Conservation (phyloP, 1,140 invertebrate genomes). For the Drosophila trapezifrons region DNA sequence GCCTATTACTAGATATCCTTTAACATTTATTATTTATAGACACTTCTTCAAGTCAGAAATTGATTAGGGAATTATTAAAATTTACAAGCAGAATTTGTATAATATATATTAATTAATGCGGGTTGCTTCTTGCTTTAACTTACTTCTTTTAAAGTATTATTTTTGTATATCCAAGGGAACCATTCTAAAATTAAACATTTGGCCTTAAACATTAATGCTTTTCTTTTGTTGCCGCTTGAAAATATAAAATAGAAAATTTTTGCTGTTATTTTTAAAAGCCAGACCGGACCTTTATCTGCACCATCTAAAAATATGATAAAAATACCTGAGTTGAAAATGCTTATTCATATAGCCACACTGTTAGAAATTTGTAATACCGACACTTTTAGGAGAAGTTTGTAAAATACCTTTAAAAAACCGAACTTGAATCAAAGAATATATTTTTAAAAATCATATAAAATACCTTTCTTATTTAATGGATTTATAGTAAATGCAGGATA, state of each 20-base stretch:
- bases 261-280: slow-evolving; percentile 1
- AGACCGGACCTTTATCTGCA: slow-evolving; percentile 9
- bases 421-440: neutral
- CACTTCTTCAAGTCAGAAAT: neutral
- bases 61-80: neutral
- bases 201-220: slow-evolving; percentile 11
- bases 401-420: neutral
- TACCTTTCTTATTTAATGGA: no score
- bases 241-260: slow-evolving; percentile 3
- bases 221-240: neutral
- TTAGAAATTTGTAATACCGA: neutral
- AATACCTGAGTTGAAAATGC: slow-evolving; percentile 2
- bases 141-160: neutral
- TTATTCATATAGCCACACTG: slow-evolving; percentile 9
- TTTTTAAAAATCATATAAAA: neutral
- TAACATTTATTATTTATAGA: neutral
- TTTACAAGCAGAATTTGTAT: no score
- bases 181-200: slow-evolving; percentile 1
- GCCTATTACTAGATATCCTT: neutral
- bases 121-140: no score
- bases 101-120: no score
- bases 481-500: no score
- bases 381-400: neutral
- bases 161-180: neutral
- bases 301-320: slow-evolving; percentile 23